Base-by-base conservation (phyloP, 1,140 invertebrate genomes). In the Lepidurus arcticus region DNA sequence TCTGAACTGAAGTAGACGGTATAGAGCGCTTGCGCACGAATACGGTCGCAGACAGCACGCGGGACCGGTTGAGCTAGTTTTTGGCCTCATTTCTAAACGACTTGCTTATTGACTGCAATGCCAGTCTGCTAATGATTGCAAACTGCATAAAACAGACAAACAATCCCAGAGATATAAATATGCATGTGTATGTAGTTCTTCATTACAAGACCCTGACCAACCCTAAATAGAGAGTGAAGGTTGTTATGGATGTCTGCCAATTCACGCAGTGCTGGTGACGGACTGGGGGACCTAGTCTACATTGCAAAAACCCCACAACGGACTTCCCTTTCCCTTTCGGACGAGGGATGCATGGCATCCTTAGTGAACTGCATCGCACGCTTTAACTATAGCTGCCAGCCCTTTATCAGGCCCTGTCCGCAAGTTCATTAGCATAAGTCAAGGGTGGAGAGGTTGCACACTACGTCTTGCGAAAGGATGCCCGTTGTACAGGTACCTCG, bases 391-490 rank as follows among this genome's bases (percentile, higher is more conserved):
- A 65, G 6, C 53, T 9, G 6, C 9, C 53, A 65, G 53, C 53
- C 53, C 53, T 65, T 65, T 21, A 9, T 65, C 53, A n/a, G 6
- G 16, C 6, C 9, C 21, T 65, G 53, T 65, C 21, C 16, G 53
- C 53, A 65, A 65, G 53, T 65, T 65, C 53, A 65, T 65, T 65
- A 65, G 53, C 53, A 65, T 65, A 65, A 65, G 53, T 65, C 53
- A 65, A 65, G 53, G 53, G 53, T 65, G 53, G 53, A 65, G 21
- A 65, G 53, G 53, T 65, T 65, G 53, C 34, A 34, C 34, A 34
- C 34, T 4, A 34, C 34, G 34, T 3, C 34, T 34, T 34, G 34
- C 34, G 34, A 34, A 34, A 34, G 34, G 34, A 4, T 3, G 34
- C 3, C 34, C 4, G 34, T 3, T 34, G 34, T 34, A 34, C 34